These are phyloP conservation scores for Apis mellifera DNA, from an alignment of 1,140 invertebrate genomes.

Conservation along the genomic window DNA sequence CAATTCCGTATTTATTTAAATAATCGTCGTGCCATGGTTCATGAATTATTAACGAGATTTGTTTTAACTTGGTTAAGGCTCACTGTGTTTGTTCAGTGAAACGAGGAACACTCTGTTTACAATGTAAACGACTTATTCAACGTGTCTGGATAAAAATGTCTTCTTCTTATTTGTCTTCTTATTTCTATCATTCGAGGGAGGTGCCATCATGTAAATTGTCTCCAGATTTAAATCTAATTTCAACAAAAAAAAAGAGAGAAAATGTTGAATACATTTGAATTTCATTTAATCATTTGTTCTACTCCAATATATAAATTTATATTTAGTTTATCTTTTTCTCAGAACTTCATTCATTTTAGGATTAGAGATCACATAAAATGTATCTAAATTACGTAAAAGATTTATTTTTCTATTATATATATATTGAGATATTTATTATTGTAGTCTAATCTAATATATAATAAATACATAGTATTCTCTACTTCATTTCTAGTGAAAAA, in stretches of 20 bases:
- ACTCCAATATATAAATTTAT: background rate
- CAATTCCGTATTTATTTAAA: conserved; percentile 20
- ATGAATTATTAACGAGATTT: conserved; percentile 30
- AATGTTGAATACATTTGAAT: background rate
- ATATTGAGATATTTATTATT: background rate
- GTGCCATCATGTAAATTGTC: conserved; percentile 19
- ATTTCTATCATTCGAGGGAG: background rate
- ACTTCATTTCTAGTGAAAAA: background rate
- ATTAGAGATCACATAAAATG: background rate
- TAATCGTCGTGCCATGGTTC: background rate
- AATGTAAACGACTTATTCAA: conserved; percentile 47
- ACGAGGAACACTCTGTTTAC: background rate
- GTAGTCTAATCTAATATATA: background rate
- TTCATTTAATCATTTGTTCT: background rate
- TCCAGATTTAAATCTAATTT: conserved; percentile 38
- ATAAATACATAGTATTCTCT: background rate
- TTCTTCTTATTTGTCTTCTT: conserved; percentile 20
- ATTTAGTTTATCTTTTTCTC: background rate
- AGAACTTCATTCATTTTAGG: background rate
- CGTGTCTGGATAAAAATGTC: conserved; percentile 19
- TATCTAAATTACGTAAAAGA: background rate
- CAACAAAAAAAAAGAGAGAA: background rate
- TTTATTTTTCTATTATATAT: background rate
- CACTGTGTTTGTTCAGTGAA: background rate
- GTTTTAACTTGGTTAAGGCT: conserved; percentile 13